These are phyloP conservation scores for Paramormyrops hopkinsi DNA, from an alignment of 2,797 vertebrate species.

Conservation along the genomic window DNA sequence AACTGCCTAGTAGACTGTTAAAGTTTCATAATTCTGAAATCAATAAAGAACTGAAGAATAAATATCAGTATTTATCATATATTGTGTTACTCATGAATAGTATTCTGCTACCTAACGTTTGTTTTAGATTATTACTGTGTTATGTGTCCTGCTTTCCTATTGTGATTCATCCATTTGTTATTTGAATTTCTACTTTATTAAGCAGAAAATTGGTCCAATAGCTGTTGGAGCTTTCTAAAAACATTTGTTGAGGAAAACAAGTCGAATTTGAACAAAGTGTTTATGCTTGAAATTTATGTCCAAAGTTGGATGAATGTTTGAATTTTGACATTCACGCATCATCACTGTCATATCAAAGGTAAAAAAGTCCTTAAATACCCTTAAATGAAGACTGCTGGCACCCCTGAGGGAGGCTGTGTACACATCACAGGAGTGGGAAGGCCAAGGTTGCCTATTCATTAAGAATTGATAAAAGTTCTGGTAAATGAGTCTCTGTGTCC, in stretches of 20 bases:
- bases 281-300: neutral
- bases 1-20: neutral
- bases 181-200: neutral
- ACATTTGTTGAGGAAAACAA: neutral
- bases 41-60: neutral
- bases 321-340: neutral
- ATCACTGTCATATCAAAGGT: neutral
- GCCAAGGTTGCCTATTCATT: neutral
- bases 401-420: neutral
- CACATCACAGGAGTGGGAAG: neutral
- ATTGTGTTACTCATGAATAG: neutral
- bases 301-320: neutral
- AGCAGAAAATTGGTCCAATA: neutral
- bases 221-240: neutral
- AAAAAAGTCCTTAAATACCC: neutral
- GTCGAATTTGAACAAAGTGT: neutral
- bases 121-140: neutral
- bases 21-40: neutral
- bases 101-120: neutral
- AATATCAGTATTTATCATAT: neutral
- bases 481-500: constrained; percentile 2
- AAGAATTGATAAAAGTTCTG: constrained; percentile 13
- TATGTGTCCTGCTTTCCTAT: neutral
- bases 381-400: neutral
- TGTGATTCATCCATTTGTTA: neutral